Conservation (phyloP, 2,797 vertebrate species). For the Microhierax caerulescens region DNA sequence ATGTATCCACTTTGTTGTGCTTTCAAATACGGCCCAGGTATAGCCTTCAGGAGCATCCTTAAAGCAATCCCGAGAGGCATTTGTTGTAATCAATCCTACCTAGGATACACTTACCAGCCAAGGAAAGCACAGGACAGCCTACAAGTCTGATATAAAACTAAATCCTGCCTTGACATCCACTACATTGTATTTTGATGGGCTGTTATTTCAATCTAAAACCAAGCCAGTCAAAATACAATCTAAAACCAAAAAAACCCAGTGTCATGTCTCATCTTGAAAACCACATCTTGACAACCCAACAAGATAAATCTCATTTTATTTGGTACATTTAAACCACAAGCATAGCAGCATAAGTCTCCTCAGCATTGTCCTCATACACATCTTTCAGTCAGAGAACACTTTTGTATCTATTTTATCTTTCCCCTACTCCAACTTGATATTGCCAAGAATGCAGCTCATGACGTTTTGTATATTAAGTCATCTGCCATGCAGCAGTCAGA, state of each 20-base stretch:
- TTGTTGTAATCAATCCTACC: not conserved
- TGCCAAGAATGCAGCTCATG: not conserved
- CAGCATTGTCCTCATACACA: rapidly evolving
- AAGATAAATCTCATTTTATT: not conserved
- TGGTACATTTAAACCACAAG: not conserved
- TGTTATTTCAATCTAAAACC: no score
- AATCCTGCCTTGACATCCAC: not conserved
- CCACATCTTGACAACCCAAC: not conserved
- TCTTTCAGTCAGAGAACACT: not conserved
- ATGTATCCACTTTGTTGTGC: not conserved
- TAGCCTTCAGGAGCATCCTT: not conserved
- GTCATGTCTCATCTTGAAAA: not conserved
- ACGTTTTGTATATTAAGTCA: not conserved
- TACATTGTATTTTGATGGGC: no score
- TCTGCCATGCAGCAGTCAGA: not conserved
- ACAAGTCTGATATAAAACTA: not conserved
- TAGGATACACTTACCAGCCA: not conserved
- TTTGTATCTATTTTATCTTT: not conserved
- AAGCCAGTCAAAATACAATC: not conserved
- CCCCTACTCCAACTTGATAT: not conserved
- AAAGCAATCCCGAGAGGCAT: not conserved
- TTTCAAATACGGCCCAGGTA: not conserved
- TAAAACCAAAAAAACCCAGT: not conserved
- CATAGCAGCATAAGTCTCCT: rapidly evolving
- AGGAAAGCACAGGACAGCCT: not conserved